phyloP scores from a whole-genome alignment of 2,797 vertebrate genomes.

The Thripadectes ignobilis region DNA sequence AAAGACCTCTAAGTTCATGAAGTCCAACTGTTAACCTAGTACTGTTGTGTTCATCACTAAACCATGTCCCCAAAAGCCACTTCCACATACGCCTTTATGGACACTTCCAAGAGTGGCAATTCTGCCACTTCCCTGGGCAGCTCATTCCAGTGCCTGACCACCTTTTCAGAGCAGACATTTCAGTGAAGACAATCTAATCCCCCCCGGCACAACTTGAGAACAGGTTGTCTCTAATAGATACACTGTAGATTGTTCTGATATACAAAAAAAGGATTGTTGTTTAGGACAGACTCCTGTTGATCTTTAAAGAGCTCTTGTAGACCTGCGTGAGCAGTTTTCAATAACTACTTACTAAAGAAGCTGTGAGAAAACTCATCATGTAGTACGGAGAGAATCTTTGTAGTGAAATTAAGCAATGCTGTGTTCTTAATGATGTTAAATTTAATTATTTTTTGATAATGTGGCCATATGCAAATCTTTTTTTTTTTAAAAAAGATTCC shows the following conservation, averaged over 20 bases:
- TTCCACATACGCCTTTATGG: background rate
- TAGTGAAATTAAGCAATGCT: background rate
- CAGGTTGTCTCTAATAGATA: background rate
- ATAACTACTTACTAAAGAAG: background rate
- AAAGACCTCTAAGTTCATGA: background rate
- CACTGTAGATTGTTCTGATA: background rate
- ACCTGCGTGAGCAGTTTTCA: background rate
- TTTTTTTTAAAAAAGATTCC: slow-evolving; percentile 83
- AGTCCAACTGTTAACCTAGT: background rate
- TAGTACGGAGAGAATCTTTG: background rate
- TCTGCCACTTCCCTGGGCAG: background rate
- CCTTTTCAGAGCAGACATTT: background rate
- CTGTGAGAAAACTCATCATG: background rate
- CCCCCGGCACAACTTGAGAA: background rate
- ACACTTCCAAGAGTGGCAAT: background rate
- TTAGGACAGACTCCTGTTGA: background rate
- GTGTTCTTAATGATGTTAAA: background rate
- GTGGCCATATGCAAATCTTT: background rate
- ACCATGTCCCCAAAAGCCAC: background rate
- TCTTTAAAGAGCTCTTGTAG: background rate
- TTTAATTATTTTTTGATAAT: background rate
- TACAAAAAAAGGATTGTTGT: background rate
- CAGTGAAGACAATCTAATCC: background rate
- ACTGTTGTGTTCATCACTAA: background rate
- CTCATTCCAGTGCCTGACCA: background rate